Conservation (phyloP, 2,797 vertebrate species). For the Platalea minor region DNA sequence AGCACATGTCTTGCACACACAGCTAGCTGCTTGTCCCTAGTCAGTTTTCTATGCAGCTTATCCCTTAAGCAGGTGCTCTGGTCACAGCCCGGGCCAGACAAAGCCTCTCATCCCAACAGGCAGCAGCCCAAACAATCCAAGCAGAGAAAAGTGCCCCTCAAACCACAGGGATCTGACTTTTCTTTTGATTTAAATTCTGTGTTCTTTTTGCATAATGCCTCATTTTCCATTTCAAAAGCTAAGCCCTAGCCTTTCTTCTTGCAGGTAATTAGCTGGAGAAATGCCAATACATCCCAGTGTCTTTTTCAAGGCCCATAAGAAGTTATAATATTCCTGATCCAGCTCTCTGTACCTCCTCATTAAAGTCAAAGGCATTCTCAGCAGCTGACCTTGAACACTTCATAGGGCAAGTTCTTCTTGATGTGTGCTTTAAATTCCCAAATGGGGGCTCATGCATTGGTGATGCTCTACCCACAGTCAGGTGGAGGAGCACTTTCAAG, state of each 20-base stretch:
- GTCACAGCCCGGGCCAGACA: background rate
- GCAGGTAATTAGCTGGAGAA: slow-evolving; percentile 12
- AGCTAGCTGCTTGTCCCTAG: background rate
- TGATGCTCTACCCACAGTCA: background rate
- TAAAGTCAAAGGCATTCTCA: background rate
- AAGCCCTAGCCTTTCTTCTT: slow-evolving; percentile 15
- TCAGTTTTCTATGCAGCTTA: background rate
- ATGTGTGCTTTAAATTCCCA: background rate
- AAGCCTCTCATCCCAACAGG: background rate
- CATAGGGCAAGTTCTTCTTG: background rate
- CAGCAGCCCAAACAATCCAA: background rate
- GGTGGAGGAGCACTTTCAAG: background rate
- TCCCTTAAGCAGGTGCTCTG: background rate
- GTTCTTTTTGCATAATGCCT: background rate
- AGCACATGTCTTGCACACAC: background rate
- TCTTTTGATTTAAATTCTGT: slow-evolving; percentile 18
- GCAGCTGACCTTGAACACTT: background rate
- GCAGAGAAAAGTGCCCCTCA: background rate
- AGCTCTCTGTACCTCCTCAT: background rate
- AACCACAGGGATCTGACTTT: background rate
- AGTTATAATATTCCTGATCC: background rate
- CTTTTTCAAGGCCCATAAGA: background rate
- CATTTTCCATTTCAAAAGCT: slow-evolving; percentile 9
- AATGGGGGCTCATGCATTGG: background rate
- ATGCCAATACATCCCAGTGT: background rate